Conservation (phyloP, 1,140 invertebrate species). For the Aricia agestis region DNA sequence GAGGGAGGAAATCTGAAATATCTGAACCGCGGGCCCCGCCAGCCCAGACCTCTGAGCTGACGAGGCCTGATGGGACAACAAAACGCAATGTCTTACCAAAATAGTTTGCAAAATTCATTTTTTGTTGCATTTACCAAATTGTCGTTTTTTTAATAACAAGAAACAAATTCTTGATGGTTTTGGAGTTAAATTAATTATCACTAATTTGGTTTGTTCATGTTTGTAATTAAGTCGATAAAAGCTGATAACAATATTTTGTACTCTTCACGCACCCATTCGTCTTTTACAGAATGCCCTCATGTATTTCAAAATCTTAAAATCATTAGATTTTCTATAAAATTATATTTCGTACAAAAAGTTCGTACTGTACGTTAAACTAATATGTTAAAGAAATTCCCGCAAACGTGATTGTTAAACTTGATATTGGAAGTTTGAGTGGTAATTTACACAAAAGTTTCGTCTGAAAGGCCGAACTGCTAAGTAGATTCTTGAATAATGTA, state of each 20-base stretch:
- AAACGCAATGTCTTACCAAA: neutral
- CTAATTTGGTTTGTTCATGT: too few relatives aligned
- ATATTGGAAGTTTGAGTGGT: constrained; percentile 52
- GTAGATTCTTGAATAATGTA: constrained; percentile 48
- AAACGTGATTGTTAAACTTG: constrained; percentile 48
- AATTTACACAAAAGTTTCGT: constrained; percentile 51
- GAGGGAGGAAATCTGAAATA: constrained; percentile 18
- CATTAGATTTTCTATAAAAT: too few relatives aligned
- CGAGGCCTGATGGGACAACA: neutral
- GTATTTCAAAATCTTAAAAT: neutral
- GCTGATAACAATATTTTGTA: too few relatives aligned
- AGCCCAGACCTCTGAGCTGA: neutral
- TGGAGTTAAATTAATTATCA: too few relatives aligned
- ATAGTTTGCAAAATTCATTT: neutral
- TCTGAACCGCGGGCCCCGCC: neutral
- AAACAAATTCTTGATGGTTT: too few relatives aligned
- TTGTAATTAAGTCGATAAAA: too few relatives aligned
- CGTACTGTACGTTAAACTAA: constrained; percentile 3
- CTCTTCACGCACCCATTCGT: too few relatives aligned
- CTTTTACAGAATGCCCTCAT: too few relatives aligned
- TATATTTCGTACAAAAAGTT: too few relatives aligned
- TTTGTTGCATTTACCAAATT: too few relatives aligned
- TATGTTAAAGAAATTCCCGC: constrained; percentile 35
- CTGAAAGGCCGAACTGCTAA: constrained; percentile 40
- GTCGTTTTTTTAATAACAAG: too few relatives aligned